Evolutionary conservation across 2,888 invertebrate species (phyloP), one percentile per base, ranked within the genome.

Genomic region (Thymelicus sylvestris): DNA sequence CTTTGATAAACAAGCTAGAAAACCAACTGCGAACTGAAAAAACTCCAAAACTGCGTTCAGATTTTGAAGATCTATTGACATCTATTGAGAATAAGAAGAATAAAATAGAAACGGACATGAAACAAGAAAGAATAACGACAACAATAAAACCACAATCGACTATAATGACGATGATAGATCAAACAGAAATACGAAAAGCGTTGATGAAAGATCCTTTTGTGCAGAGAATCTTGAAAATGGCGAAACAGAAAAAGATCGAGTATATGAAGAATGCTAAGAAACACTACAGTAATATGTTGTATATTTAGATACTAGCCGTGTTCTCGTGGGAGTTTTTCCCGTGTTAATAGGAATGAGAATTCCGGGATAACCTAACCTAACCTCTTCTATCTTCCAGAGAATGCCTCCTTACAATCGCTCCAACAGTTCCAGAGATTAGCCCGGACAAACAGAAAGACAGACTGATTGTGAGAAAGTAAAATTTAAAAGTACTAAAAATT

Each of bases 201-300:
- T 73, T 90, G 24, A 81, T 73, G 41, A 78, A 75, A 0, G 84
- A 89, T 66, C 88, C 87, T 0, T 77, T 74, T 0, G 83, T 90
- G 0, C 77, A 77, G 61, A 82, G 89, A 38, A 82, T 90, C 31
- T 74, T 89, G 39, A 81, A 83, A 60, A 80, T 88, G 74, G 83
- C 83, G 0, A 76, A 72, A 0, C 75, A 67, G 7, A 87, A 84
- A 13, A 76, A 78, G 13, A 55, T 76, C 0, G 74, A 79, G 0
- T 89, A 87, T 72, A 61, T 82, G 1, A 75, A 72, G 13, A 76
- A 64, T 0, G 66, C 66, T 4, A 71, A 48, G 31, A 71, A 66
- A 19, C 63, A 71, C 47, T 7, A 63, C 57, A 24, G 24, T 59
- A 44, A 69, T 38, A n/a, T 62, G 44, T 15, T 50, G 13, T n/a